Conservation (phyloP, 2,797 vertebrate species). For the Clarias laeviceps region DNA sequence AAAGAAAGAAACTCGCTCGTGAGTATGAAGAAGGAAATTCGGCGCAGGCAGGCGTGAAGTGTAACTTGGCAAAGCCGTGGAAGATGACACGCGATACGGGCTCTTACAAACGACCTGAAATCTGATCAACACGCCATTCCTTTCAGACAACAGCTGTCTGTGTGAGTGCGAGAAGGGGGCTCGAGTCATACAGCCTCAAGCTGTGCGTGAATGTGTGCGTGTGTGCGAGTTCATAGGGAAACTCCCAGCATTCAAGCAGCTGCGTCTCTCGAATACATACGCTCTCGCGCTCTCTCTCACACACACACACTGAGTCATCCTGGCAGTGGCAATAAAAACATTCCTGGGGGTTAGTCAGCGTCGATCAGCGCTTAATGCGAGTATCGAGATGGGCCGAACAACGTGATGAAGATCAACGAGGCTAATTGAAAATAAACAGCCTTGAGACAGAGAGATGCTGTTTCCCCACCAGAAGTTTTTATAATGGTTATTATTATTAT, state of each 20-base stretch:
- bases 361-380: slow-evolving; percentile 40
- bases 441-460: background rate
- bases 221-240: slow-evolving; percentile 40
- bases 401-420: slow-evolving; percentile 11
- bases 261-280: background rate
- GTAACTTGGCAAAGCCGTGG: background rate
- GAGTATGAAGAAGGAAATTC: background rate
- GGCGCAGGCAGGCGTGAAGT: background rate
- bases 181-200: slow-evolving; percentile 43
- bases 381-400: slow-evolving; percentile 23
- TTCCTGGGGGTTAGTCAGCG: slow-evolving; percentile 47
- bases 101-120: slow-evolving; percentile 37
- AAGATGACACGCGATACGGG: slow-evolving; percentile 9
- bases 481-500: background rate
- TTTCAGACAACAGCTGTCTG: slow-evolving; percentile 52
- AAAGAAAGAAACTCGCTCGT: background rate
- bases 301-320: slow-evolving; percentile 45
- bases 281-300: background rate
- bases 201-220: slow-evolving; percentile 23
- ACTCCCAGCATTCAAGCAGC: slow-evolving; percentile 53
- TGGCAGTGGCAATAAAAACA: slow-evolving; percentile 53
- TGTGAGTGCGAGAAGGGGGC: slow-evolving; percentile 8
- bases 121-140: slow-evolving; percentile 30
- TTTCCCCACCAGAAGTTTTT: background rate
- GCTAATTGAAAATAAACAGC: slow-evolving; percentile 27